Evolutionary conservation across 2,888 invertebrate genomes (phyloP).

Genomic region (Dryomyza anilis): DNA sequence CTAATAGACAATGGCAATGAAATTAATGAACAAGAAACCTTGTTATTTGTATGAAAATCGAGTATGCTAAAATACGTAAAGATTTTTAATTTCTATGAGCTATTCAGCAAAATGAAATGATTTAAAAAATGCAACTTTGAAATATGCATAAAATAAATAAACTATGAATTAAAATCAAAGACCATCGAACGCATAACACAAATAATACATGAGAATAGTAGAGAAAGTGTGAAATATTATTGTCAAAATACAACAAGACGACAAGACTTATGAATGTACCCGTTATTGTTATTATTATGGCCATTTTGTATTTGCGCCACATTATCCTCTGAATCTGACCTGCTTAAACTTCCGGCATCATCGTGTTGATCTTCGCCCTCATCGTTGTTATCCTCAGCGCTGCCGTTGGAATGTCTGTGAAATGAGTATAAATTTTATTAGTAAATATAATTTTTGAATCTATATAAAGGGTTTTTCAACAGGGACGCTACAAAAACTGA

Average conservation of each 20-base stretch:
- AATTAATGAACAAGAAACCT: too few relatives aligned
- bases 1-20: too few relatives aligned
- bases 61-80: background rate
- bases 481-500: background rate
- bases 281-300: slow-evolving; percentile 64
- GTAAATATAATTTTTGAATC: background rate
- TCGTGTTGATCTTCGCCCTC: slow-evolving; percentile 64
- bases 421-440: background rate
- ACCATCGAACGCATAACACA: too few relatives aligned
- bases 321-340: slow-evolving; percentile 90
- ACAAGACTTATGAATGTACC: slow-evolving; percentile 60
- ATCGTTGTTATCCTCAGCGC: slow-evolving; percentile 72
- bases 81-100: background rate
- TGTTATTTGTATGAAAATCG: background rate
- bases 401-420: slow-evolving; percentile 73
- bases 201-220: slow-evolving; percentile 3
- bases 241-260: slow-evolving; percentile 19
- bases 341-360: slow-evolving; percentile 76
- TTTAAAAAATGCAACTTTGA: too few relatives aligned
- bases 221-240: background rate
- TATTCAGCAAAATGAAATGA: background rate
- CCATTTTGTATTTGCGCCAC: slow-evolving; percentile 67
- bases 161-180: background rate
- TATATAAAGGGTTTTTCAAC: background rate
- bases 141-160: background rate